These are phyloP conservation scores for Drosophila bunnanda DNA, from an alignment of 2,888 invertebrate genomes.

Conservation along the genomic window DNA sequence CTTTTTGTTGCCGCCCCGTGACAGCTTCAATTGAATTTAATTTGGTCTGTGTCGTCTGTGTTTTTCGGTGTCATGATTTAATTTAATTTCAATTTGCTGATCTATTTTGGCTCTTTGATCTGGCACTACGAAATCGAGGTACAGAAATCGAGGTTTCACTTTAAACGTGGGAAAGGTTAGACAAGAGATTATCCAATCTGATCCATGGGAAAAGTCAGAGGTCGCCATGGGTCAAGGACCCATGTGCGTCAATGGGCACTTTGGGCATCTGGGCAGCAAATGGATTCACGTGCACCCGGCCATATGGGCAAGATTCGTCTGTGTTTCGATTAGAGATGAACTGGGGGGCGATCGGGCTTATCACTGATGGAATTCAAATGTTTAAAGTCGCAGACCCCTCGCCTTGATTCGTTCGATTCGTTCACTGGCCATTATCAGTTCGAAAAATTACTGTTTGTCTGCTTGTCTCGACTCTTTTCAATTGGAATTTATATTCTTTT, in stretches of 20 bases:
- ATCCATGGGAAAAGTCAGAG: constrained; percentile 35
- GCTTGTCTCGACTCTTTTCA: constrained; percentile 20
- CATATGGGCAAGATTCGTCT: constrained; percentile 28
- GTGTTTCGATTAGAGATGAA: constrained; percentile 18
- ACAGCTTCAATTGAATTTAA: constrained; percentile 74
- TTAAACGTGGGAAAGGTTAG: constrained; percentile 41
- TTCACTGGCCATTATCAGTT: constrained; percentile 37
- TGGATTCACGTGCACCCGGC: constrained; percentile 33
- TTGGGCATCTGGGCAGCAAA: neutral
- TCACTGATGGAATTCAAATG: constrained; percentile 18
- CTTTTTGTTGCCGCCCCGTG: constrained; percentile 50
- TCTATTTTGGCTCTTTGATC: constrained; percentile 70
- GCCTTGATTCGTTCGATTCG: constrained; percentile 6
- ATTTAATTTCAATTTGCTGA: constrained; percentile 70
- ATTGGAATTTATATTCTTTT: constrained; percentile 9
- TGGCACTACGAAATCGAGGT: constrained; percentile 31
- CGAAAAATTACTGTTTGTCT: constrained; percentile 11
- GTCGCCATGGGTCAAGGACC: constrained; percentile 44
- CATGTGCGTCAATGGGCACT: constrained; percentile 19
- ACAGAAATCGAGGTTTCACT: constrained; percentile 34
- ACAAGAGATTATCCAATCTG: constrained; percentile 37
- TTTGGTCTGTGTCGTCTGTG: constrained; percentile 59
- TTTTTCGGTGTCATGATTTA: constrained; percentile 77
- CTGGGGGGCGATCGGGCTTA: constrained; percentile 15
- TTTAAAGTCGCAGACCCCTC: constrained; percentile 24